Conservation (phyloP, 2,888 invertebrate species). For the Eremobia ochroleuca region DNA sequence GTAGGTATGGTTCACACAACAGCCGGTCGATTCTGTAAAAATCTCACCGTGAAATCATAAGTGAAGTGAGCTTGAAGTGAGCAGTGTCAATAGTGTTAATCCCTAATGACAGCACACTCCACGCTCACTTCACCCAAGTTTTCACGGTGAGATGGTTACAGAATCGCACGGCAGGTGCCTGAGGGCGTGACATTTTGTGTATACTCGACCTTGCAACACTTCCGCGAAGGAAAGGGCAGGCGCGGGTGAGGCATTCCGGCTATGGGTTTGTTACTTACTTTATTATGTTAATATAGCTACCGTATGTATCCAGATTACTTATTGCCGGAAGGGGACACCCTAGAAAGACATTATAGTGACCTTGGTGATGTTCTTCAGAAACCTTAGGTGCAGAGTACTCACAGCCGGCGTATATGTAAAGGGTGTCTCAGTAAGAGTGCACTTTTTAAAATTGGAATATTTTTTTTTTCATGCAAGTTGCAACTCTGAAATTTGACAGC, state of each 20-base stretch:
- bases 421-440: too few relatives aligned
- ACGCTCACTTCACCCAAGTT: too few relatives aligned
- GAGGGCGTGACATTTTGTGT: conserved; percentile 65
- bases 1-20: conserved; percentile 26
- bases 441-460: too few relatives aligned
- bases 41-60: too few relatives aligned
- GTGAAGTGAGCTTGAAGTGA: too few relatives aligned
- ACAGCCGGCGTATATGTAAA: not conserved
- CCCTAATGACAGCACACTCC: too few relatives aligned
- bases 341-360: not conserved
- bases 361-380: not conserved
- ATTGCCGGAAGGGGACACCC: not conserved
- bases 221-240: conserved; percentile 64
- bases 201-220: conserved; percentile 57
- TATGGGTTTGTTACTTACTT: conserved; percentile 18
- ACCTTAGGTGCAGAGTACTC: not conserved
- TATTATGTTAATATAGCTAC: not conserved
- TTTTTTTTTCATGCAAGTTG: too few relatives aligned
- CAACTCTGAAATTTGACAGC: too few relatives aligned
- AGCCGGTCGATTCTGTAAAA: too few relatives aligned
- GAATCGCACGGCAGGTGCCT: too few relatives aligned
- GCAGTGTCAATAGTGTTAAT: too few relatives aligned
- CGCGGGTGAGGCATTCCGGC: conserved; percentile 24
- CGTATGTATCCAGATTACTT: not conserved
- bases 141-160: too few relatives aligned